Evolutionary conservation across 2,113 vertebrate genomes (phyloP).

Genomic region (Phrynocephalus versicolor): DNA sequence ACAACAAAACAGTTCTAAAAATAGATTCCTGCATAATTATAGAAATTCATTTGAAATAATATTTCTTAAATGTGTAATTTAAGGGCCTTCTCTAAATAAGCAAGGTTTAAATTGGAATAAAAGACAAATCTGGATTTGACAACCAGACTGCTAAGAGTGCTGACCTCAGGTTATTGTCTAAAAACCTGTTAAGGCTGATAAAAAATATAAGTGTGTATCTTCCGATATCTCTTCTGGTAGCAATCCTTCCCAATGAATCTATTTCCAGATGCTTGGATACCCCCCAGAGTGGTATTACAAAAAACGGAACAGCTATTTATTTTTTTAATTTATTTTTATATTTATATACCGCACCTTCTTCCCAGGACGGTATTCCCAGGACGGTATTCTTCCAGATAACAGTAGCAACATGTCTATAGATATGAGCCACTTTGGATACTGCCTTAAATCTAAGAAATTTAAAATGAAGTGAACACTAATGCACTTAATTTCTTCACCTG

Average conservation of each 20-base stretch:
- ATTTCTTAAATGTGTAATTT: conserved; percentile 67
- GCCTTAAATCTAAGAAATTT: conserved; percentile 10
- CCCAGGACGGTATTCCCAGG: too few relatives aligned
- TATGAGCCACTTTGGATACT: not conserved
- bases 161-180: not conserved
- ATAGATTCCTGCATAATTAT: conserved; percentile 70
- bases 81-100: conserved; percentile 65
- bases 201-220: not conserved
- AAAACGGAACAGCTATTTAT: not conserved
- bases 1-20: conserved; percentile 79
- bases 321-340: too few relatives aligned
- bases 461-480: not conserved
- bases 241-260: not conserved
- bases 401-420: not conserved
- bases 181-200: not conserved
- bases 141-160: conserved; percentile 40
- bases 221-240: not conserved
- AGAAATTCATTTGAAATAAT: conserved; percentile 67
- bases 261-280: not conserved
- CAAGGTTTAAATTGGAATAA: conserved; percentile 51
- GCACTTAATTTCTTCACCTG: not conserved
- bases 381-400: not conserved
- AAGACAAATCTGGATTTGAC: conserved; percentile 27
- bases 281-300: not conserved
- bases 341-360: too few relatives aligned